phyloP scores from a whole-genome alignment of 2,113 vertebrate genomes.

The Microcebus ravelobensis region DNA sequence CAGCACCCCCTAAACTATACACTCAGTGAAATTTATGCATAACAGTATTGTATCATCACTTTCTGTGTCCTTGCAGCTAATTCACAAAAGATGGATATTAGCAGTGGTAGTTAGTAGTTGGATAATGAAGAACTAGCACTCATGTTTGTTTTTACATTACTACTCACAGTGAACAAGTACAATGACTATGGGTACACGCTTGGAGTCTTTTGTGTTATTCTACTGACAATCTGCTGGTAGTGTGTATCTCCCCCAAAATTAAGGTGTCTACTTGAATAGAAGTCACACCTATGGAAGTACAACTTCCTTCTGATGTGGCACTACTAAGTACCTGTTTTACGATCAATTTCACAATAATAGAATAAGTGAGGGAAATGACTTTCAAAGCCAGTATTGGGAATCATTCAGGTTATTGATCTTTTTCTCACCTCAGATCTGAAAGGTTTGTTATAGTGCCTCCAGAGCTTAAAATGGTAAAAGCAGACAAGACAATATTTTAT shows the following conservation, averaged over 20 bases:
- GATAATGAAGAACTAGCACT: background rate
- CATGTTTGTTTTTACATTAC: background rate
- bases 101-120: background rate
- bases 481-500: background rate
- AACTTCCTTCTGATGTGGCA: background rate
- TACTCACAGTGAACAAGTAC: background rate
- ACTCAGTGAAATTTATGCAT: background rate
- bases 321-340: background rate
- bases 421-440: background rate
- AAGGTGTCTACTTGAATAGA: background rate
- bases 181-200: background rate
- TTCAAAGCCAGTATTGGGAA: constrained; percentile 2
- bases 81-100: background rate
- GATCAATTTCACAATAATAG: background rate
- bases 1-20: background rate
- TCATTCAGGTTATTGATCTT: background rate
- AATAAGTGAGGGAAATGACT: background rate
- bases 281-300: background rate
- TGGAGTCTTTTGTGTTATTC: background rate
- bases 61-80: background rate
- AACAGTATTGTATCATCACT: background rate
- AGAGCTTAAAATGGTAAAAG: background rate
- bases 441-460: background rate
- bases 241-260: background rate
- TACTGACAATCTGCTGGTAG: background rate